Evolutionary conservation across 2,888 invertebrate species (phyloP).

Genomic region (Leptinotarsa juncta): DNA sequence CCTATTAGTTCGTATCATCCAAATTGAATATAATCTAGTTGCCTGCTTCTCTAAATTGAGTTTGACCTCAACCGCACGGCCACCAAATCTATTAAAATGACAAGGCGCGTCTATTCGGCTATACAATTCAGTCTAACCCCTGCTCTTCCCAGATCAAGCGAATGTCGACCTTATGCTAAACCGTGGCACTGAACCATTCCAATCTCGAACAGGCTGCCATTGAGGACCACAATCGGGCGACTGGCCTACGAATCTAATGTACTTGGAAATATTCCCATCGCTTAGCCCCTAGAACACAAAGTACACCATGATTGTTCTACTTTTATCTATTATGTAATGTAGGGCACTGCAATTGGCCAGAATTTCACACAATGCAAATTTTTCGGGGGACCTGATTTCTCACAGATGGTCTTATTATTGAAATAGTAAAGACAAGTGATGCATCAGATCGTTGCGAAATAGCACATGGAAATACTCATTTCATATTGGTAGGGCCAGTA

Average conservation of each 20-base stretch:
- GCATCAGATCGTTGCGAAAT: background rate
- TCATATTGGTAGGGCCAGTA: too few species aligned
- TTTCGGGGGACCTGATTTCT: constrained; percentile 17
- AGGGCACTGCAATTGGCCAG: constrained; percentile 2
- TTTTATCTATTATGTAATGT: constrained; percentile 26
- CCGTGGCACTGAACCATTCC: background rate
- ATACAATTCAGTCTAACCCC: constrained; percentile 7
- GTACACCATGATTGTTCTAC: constrained; percentile 12
- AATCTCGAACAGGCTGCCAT: background rate
- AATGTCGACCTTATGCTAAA: background rate
- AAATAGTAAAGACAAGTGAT: constrained; percentile 4
- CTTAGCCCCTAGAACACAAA: constrained; percentile 5
- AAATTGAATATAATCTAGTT: constrained; percentile 5
- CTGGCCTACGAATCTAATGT: background rate
- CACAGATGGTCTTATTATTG: background rate
- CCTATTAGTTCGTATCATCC: background rate
- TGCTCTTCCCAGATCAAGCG: background rate
- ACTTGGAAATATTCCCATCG: constrained; percentile 27
- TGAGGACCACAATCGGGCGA: background rate
- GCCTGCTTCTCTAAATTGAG: background rate
- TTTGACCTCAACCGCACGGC: constrained; percentile 8
- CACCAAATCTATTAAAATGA: constrained; percentile 10
- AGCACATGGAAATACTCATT: background rate
- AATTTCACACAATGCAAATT: constrained; percentile 11
- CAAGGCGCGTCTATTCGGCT: background rate